Evolutionary conservation across 2,113 vertebrate species (phyloP).

Genomic region (Gallinago undulata): DNA sequence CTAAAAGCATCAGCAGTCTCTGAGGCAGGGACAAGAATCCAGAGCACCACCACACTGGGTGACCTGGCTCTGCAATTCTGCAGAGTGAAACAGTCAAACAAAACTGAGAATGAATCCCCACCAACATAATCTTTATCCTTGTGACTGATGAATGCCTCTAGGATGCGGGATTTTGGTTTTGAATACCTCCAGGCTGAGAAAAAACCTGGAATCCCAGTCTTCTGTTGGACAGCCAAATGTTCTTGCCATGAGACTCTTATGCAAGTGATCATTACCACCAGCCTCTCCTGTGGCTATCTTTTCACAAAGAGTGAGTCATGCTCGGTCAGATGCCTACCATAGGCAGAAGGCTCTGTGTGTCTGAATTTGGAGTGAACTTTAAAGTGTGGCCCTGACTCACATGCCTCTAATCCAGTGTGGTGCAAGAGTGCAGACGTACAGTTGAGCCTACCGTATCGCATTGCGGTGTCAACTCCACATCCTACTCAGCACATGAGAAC

Average conservation of each 20-base stretch:
- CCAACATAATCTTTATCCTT: not conserved
- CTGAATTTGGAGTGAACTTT: not conserved
- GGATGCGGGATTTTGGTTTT: not conserved
- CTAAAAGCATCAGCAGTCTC: not conserved
- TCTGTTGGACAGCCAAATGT: not conserved
- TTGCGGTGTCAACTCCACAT: accelerated
- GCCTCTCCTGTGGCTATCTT: not conserved
- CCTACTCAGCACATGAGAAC: not conserved
- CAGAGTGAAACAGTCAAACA: not conserved
- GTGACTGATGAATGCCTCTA: not conserved
- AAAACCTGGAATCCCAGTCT: not conserved
- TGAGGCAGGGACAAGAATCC: not conserved
- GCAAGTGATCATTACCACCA: not conserved
- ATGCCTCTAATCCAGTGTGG: not conserved
- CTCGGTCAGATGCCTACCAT: constrained; percentile 7
- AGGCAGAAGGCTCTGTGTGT: not conserved
- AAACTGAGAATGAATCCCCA: not conserved
- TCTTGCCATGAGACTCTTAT: not conserved
- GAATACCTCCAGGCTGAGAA: constrained; percentile 2
- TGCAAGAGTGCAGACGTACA: not conserved
- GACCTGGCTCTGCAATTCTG: not conserved
- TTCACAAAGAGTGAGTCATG: constrained; percentile 10
- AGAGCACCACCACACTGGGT: not conserved
- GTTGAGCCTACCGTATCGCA: not conserved
- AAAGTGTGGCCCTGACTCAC: not conserved